phyloP scores from a whole-genome alignment of 1,140 invertebrate species.

The Drosophila dunni region DNA sequence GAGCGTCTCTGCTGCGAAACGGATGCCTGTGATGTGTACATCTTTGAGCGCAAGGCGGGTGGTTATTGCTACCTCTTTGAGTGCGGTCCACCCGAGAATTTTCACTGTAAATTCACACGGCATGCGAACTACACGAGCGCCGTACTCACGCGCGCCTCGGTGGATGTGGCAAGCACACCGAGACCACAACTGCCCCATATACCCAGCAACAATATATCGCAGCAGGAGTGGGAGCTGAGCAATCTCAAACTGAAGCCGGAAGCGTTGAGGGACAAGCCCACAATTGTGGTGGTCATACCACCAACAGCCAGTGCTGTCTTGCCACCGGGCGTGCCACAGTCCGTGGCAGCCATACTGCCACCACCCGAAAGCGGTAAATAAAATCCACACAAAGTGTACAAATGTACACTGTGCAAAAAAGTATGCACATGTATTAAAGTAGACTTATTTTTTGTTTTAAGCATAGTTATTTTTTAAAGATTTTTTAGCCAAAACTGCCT shows the following conservation, averaged over 20 bases:
- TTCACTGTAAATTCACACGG: slow-evolving; percentile 95
- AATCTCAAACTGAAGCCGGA: slow-evolving; percentile 84
- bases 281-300: slow-evolving; percentile 12
- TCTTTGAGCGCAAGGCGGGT: slow-evolving; percentile 95
- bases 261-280: slow-evolving; percentile 59
- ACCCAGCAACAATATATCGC: slow-evolving; percentile 83
- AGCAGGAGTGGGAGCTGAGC: slow-evolving; percentile 93
- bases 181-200: slow-evolving; percentile 67
- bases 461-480: too few relatives aligned
- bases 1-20: slow-evolving; percentile 94
- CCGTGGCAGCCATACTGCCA: slow-evolving; percentile 12
- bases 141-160: slow-evolving; percentile 86
- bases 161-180: slow-evolving; percentile 62
- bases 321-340: slow-evolving; percentile 30
- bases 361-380: slow-evolving; percentile 57
- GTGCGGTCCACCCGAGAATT: slow-evolving; percentile 94
- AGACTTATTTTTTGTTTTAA: too few relatives aligned
- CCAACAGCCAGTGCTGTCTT: slow-evolving; percentile 20
- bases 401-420: too few relatives aligned
- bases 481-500: too few relatives aligned
- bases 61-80: slow-evolving; percentile 96
- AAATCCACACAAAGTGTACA: slow-evolving; percentile 3
- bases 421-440: too few relatives aligned
- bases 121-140: slow-evolving; percentile 96
- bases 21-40: slow-evolving; percentile 94